A percentile compares a stretch with the other conserved stretches of the same genome.
These are phyloP conservation scores for Carterocephalus palaemon DNA, from an alignment of 2,888 invertebrate genomes.

Conservation along the genomic window DNA sequence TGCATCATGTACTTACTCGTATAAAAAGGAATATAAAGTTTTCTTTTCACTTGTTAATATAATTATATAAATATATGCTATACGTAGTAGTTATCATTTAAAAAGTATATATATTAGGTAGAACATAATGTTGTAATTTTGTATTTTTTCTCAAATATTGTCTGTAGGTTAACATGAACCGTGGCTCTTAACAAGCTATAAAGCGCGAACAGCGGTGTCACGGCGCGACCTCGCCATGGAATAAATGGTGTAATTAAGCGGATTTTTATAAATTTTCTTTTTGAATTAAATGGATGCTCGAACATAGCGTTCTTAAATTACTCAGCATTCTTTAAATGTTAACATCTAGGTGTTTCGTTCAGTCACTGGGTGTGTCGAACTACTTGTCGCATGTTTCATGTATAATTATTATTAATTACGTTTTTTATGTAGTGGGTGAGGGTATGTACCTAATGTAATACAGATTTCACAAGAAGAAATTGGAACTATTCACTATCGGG, in stretches of 20 bases:
- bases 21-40: too few relatives aligned
- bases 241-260: slow-evolving; percentile 76
- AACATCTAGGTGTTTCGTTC: slow-evolving; percentile 29
- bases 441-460: too few relatives aligned
- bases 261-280: slow-evolving; percentile 75
- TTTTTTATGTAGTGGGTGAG: too few relatives aligned
- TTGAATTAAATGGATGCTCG: slow-evolving; percentile 70
- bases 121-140: too few relatives aligned
- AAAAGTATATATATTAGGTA: slow-evolving; percentile 18
- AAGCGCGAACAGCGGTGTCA: slow-evolving; percentile 52
- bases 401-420: slow-evolving; percentile 19
- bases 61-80: too few relatives aligned
- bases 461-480: too few relatives aligned
- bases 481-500: too few relatives aligned
- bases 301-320: slow-evolving; percentile 61
- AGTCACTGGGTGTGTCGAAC: slow-evolving; percentile 21
- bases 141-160: slow-evolving; percentile 61
- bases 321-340: slow-evolving; percentile 51
- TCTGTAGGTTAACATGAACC: slow-evolving; percentile 48
- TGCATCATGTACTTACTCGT: too few relatives aligned
- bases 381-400: slow-evolving; percentile 8
- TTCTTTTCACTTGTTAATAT: too few relatives aligned
- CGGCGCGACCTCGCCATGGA: slow-evolving; percentile 55
- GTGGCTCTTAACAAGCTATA: slow-evolving; percentile 44
- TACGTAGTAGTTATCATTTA: too few relatives aligned